Conservation (phyloP, 2,113 vertebrate genomes). For the Pogonocichla stellata region DNA sequence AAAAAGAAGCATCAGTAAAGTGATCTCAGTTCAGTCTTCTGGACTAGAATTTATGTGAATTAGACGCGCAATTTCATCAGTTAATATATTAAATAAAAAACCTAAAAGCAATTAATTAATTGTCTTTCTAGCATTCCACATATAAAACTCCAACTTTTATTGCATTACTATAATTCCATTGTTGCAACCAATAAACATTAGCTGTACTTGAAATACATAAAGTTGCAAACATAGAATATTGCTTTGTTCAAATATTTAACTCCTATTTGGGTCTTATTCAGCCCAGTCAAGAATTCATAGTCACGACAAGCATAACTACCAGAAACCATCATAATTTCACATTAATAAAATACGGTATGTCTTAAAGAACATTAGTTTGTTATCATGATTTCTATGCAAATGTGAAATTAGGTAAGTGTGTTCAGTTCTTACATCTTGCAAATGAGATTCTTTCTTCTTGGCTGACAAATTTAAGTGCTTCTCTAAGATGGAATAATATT, state of each 20-base stretch:
- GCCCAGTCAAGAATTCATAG: background rate
- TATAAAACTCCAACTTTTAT: background rate
- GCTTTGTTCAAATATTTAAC: background rate
- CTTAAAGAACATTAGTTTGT: background rate
- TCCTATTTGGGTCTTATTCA: background rate
- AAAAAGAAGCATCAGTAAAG: background rate
- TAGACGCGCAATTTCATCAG: background rate
- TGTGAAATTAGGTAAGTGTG: background rate
- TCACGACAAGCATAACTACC: background rate
- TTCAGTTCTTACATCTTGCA: conserved; percentile 86
- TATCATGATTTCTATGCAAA: background rate
- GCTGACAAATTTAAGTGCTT: conserved; percentile 92
- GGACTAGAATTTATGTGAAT: background rate
- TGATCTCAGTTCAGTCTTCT: background rate
- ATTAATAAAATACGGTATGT: background rate
- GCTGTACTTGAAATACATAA: background rate
- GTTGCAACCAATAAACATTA: background rate
- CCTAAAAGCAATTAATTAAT: background rate
- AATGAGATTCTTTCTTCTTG: conserved; percentile 93
- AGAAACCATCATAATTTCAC: background rate
- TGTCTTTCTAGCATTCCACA: background rate
- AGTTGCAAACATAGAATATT: background rate
- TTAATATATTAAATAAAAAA: background rate
- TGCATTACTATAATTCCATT: background rate
- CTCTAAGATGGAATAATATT: conserved; percentile 93